Conservation (phyloP, 1,140 invertebrate species). For the Samia ricini region DNA sequence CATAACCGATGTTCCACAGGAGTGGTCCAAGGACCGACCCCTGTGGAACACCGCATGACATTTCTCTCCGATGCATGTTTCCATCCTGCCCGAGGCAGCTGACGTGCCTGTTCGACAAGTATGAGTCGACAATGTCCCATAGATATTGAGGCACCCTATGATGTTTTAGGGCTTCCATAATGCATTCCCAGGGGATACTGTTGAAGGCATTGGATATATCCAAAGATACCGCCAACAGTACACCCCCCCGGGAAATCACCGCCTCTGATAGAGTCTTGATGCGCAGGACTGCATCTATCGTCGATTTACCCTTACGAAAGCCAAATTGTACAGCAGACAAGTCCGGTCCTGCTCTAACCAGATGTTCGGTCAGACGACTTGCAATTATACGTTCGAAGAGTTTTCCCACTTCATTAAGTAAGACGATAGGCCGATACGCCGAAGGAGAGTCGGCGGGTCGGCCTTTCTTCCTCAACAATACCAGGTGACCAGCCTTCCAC, state of each 20-base stretch:
- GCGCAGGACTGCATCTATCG: no score
- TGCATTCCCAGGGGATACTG: slow-evolving; percentile 1
- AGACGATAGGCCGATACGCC: no score
- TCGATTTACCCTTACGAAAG: no score
- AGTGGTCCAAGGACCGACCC: not conserved
- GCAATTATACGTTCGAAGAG: no score
- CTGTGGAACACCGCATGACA: not conserved
- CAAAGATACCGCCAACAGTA: not conserved
- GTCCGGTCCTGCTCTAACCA: no score
- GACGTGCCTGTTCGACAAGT: not conserved
- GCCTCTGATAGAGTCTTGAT: no score
- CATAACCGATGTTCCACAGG: not conserved
- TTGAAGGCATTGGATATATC: slow-evolving; percentile 4
- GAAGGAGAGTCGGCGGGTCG: no score
- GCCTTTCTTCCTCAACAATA: no score
- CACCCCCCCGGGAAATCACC: not conserved
- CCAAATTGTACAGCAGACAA: no score
- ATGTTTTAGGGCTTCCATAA: not conserved
- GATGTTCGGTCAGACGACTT: no score
- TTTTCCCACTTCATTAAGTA: no score
- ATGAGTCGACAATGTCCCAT: not conserved
- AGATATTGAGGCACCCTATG: not conserved
- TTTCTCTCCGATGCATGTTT: not conserved
- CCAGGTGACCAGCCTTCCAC: no score
- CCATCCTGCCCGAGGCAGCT: not conserved